These are phyloP conservation scores for Thera obeliscata DNA, from an alignment of 2,888 invertebrate species.

Conservation along the genomic window DNA sequence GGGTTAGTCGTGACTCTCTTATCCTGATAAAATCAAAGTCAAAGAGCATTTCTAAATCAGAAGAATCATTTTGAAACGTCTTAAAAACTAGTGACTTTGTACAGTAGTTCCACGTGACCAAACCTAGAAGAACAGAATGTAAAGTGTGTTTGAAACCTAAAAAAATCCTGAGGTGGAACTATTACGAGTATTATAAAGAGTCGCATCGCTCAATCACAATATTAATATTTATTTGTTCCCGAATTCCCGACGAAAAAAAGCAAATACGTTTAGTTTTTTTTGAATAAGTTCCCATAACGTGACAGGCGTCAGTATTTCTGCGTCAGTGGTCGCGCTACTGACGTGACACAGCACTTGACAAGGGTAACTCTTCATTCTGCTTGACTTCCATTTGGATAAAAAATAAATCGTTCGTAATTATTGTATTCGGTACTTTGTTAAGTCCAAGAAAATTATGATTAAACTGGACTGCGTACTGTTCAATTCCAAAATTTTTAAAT, in stretches of 20 bases:
- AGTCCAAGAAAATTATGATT: not conserved
- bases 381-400: slow-evolving; percentile 12
- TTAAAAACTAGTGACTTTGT: too few relatives aligned
- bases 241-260: slow-evolving; percentile 14
- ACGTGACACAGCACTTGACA: slow-evolving; percentile 47
- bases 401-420: slow-evolving; percentile 1
- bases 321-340: slow-evolving; percentile 55
- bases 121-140: not conserved
- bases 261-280: slow-evolving; percentile 1
- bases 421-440: not conserved
- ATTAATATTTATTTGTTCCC: slow-evolving; percentile 35
- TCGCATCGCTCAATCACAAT: slow-evolving; percentile 31
- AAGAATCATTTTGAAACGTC: too few relatives aligned
- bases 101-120: too few relatives aligned
- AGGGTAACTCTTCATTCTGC: slow-evolving; percentile 43
- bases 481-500: too few relatives aligned
- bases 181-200: not conserved
- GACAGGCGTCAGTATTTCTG: slow-evolving; percentile 46
- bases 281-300: slow-evolving; percentile 6
- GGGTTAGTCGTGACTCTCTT: not conserved
- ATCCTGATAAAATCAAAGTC: too few relatives aligned
- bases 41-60: too few relatives aligned
- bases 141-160: too few relatives aligned
- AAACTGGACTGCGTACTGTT: too few relatives aligned
- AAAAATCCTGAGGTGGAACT: not conserved